Base-by-base conservation (phyloP, 2,888 invertebrate species). In the Achlya flavicornis region DNA sequence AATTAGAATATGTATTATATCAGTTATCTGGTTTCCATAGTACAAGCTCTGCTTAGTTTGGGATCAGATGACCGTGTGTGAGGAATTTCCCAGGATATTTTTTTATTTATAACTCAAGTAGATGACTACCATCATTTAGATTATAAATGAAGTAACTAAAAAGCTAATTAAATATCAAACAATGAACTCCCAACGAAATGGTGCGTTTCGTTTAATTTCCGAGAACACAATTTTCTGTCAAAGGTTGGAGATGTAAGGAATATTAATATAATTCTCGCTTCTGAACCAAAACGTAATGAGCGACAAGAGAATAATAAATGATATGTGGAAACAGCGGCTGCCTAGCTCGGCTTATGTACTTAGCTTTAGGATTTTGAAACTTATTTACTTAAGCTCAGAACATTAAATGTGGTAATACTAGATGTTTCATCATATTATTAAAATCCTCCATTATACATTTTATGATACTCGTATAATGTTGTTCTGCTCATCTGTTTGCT, bases 291-390 rank as follows among this genome's bases (percentile, higher is more conserved):
- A 10, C 8, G 53, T 53, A 53, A 53, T 53, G 53, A 53, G 19
- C 53, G 53, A 53, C 53, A 19, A 1, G 53, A 53, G 53, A 53
- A 53, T 53, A 53, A 53, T 53, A 53, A 53, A 53, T 53, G 53
- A 53, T 53, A 53, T 19, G 19, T n/a, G 10, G 19, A 8, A 10
- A 53, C 53, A 53, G 53, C 0, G 19, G 53, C 19, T n/a, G 16
- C 1, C 53, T 53, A 53, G 19, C 3, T n/a, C 10, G 19, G 16
- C 53, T n/a, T n/a, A 12, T 46, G 46, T 46, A 2, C 53, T n/a
- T 53, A 19, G 53, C 19, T 19, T 19, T 19, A 4, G 16, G 19
- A 53, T 53, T 53, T 10, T 53, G 53, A 53, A 53, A 2, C 19
- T 53, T 53, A 53, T 19, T 10, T 53, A 19, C 53, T 19, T 16